Evolutionary conservation across 1,140 invertebrate genomes (phyloP), one percentile per base, ranked within the genome.

Genomic region (Hesperophylax magnus): DNA sequence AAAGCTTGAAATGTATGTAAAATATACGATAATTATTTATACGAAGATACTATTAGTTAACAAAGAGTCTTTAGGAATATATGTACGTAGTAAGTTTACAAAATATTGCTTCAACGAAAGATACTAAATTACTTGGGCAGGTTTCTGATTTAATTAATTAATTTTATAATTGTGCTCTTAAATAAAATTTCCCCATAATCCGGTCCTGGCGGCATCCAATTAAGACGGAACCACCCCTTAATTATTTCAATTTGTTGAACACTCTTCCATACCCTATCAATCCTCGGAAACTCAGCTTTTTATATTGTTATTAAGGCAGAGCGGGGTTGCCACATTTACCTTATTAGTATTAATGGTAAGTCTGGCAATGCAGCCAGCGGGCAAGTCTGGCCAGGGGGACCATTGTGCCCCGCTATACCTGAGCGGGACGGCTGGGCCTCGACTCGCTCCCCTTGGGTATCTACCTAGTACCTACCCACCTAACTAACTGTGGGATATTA

Each of bases 221-320:
- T 72, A 72, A 54, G 69, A 22, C 47, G 47, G 69, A 27, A 52
- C 69, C 69, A 53, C 69, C 69, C 69, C 47, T 72, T 72, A 72
- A 72, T 72, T 72, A 53, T 72, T 72, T 72, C 69, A 72, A 72
- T 72, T 72, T 72, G 69, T 72, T 53, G 18, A 53, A 52, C 47
- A 53, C 69, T 67, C 63, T 17, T 72, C 34, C 15, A 20, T 72
- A 54, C 65, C 17, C 39, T 72, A 53, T 52, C 47, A 47, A 52
- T 53, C 39, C 39, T 53, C 8, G 69, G 24, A 47, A 72, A 53
- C 18, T 67, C 18, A 18, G 69, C 18, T 53, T 72, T 72, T 67
- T 72, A 53, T 72, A 18, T 72, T 72, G n/a, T 52, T 47, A 47
- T 47, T 47, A 47, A 39, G 8, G 39, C 39, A 47, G 39, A 47